Evolutionary conservation across 2,888 invertebrate species (phyloP).

Genomic region (Lingula anatina): DNA sequence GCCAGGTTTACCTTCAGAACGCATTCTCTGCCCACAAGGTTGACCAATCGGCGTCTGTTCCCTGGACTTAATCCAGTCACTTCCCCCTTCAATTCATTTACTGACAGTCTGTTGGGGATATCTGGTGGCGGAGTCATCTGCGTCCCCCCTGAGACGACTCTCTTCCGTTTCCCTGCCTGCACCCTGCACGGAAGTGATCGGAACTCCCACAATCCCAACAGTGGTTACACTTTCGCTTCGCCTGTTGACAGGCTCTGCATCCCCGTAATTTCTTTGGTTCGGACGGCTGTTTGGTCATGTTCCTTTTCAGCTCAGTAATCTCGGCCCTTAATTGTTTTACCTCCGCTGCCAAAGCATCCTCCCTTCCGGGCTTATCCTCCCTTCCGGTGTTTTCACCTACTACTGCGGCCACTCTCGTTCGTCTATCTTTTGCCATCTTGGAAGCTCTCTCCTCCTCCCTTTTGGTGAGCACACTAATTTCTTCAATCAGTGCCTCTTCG

Average conservation of each 20-base stretch:
- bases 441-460: neutral
- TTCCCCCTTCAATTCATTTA: neutral
- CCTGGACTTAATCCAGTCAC: neutral
- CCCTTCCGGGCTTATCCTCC: neutral
- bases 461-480: neutral
- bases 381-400: neutral
- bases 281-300: neutral
- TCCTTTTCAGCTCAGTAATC: neutral
- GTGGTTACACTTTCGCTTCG: neutral
- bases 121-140: too few relatives aligned
- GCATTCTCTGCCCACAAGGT: slow-evolving; percentile 1
- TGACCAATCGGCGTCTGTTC: neutral
- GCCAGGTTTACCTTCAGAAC: neutral
- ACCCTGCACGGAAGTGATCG: neutral
- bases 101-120: neutral
- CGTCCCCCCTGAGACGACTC: neutral
- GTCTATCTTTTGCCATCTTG: neutral
- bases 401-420: neutral
- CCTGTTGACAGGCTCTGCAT: neutral
- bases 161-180: too few relatives aligned
- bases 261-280: neutral
- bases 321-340: neutral
- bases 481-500: neutral
- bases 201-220: neutral
- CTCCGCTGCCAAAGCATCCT: neutral